Evolutionary conservation across 2,888 invertebrate genomes (phyloP), one percentile per base, ranked within the genome.

Genomic region (Seira musarum): DNA sequence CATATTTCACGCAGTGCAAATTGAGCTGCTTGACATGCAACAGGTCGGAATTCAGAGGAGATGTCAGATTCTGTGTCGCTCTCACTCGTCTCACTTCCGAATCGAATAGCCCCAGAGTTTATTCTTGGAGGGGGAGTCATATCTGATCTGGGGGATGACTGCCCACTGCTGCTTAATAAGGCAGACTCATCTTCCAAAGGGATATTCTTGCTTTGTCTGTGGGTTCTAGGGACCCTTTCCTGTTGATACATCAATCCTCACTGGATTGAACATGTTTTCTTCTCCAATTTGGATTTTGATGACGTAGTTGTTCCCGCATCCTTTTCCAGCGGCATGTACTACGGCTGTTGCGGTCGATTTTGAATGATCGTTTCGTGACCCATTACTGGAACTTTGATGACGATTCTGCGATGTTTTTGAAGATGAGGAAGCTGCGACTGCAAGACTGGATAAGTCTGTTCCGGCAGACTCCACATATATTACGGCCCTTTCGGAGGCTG

Each of bases 201-300:
- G 2, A 64, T 10, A 13, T 35, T 60, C 19, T 65, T 74, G 63
- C 17, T 71, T n/a, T 80, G 76, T 8, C 69, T 40, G 19, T 68
- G 22, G 10, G 25, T 25, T 8, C 68, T 72, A 3, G 75, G 64
- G 69, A 35, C 69, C 65, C 17, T 74, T 74, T 17, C 80, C 75
- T 1, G 83, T 78, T 8, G 84, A 80, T 1, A 87, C 85, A 67
- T 85, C 87, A 65, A 87, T 87, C 60, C 85, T 22, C 17, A 87
- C 87, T 1, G 87, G 87, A 69, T 84, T 83, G 64, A 85, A 85
- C 76, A 85, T 81, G 6, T 82, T 76, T 63, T 87, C 87, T 40
- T 87, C 87, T 0, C 87, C 87, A 25, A 87, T 87, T 70, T 87
- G 85, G 67, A 86, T 86, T 78, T 86, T 85, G 30, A 86, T 86